A percentile compares a stretch with the other conserved stretches of the same genome.
Conservation (phyloP, 1,140 invertebrate genomes). For the Habropoda laboriosa region DNA sequence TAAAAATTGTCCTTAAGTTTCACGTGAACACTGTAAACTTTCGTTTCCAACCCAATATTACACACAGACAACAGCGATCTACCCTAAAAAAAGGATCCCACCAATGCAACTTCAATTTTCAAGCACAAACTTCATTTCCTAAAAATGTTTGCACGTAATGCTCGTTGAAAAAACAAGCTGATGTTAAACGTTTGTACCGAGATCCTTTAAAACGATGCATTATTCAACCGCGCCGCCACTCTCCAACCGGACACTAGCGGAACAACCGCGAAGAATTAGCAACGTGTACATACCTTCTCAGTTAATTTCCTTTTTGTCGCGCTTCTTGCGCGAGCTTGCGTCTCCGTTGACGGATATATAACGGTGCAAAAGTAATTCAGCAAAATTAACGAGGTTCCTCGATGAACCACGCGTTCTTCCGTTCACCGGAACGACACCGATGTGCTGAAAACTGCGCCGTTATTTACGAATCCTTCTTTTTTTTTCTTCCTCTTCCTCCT, state of each 20-base stretch:
- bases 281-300: not conserved
- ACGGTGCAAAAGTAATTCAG: slow-evolving; percentile 37
- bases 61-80: no score
- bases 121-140: no score
- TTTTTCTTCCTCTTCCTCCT: no score
- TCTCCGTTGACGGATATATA: slow-evolving; percentile 29
- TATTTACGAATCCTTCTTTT: not conserved
- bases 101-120: no score
- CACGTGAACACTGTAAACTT: no score
- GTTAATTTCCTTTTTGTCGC: slow-evolving; percentile 25
- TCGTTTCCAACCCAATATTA: no score
- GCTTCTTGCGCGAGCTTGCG: slow-evolving; percentile 16
- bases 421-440: not conserved
- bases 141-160: no score
- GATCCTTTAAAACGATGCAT: slow-evolving; percentile 48
- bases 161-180: not conserved
- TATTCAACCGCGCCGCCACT: slow-evolving; percentile 43
- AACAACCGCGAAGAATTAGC: slow-evolving; percentile 33
- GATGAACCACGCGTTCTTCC: not conserved
- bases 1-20: no score
- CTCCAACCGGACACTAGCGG: slow-evolving; percentile 16
- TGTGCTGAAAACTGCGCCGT: not conserved
- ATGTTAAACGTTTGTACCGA: slow-evolving; percentile 32
- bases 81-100: no score
- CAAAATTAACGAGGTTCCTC: slow-evolving; percentile 24